phyloP scores from a whole-genome alignment of 2,113 vertebrate species.

The Stictonetta naevosa region DNA sequence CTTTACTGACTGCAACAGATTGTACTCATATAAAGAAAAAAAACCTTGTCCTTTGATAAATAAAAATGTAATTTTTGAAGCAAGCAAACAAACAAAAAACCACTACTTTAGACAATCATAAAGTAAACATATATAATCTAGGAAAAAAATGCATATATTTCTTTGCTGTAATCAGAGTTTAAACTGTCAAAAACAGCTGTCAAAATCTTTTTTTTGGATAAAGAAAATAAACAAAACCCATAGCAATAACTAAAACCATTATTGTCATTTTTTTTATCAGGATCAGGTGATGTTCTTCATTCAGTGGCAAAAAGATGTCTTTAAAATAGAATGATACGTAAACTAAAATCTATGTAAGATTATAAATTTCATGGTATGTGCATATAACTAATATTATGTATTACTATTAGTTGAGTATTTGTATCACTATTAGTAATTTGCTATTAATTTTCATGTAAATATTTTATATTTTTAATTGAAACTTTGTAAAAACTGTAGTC shows the following conservation, averaged over 20 bases:
- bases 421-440: background rate
- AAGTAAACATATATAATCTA: background rate
- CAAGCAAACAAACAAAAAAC: accelerated
- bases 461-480: background rate
- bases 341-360: background rate
- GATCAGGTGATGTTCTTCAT: background rate
- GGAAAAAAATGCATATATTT: background rate
- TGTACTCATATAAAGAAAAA: background rate
- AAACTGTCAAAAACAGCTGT: background rate
- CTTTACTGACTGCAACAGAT: background rate
- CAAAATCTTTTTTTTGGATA: background rate
- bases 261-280: background rate
- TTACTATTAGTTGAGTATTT: background rate
- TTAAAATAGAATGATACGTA: background rate
- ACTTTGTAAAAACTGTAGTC: background rate
- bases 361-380: background rate
- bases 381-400: background rate
- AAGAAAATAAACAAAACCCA: background rate
- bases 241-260: background rate
- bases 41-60: background rate
- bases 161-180: background rate
- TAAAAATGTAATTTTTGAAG: background rate
- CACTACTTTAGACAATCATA: background rate
- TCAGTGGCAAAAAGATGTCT: background rate
- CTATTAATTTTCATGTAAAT: background rate